These are phyloP conservation scores for Drosophila tripunctata DNA, from an alignment of 2,888 invertebrate species.

Conservation along the genomic window DNA sequence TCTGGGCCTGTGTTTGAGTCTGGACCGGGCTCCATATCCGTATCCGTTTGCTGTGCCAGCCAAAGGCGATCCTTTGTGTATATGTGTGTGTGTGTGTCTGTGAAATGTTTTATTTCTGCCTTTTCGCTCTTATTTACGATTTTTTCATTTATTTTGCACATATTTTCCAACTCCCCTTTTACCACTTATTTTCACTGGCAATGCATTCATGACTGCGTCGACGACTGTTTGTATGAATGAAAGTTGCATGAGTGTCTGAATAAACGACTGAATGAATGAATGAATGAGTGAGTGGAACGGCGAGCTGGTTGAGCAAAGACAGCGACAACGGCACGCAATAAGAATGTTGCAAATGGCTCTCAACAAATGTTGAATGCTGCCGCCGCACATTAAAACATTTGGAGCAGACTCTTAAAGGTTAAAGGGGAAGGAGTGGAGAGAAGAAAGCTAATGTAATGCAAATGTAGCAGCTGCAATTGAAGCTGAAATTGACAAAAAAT, in stretches of 20 bases:
- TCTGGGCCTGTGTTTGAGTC: constrained; percentile 16
- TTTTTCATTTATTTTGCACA: constrained; percentile 58
- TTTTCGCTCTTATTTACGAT: constrained; percentile 78
- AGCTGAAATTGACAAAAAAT: constrained; percentile 56
- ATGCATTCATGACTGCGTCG: constrained; percentile 52
- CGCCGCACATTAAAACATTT: constrained; percentile 73
- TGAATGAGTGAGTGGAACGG: constrained; percentile 46
- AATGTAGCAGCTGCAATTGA: constrained; percentile 43
- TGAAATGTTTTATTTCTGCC: constrained; percentile 67
- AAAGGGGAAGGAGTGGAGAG: background rate
- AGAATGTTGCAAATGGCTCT: constrained; percentile 71
- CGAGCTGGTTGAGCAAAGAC: constrained; percentile 16
- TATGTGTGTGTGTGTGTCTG: constrained; percentile 27
- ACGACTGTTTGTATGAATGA: constrained; percentile 69
- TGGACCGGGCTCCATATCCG: constrained; percentile 19
- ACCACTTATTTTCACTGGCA: constrained; percentile 42
- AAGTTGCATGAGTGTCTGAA: constrained; percentile 73
- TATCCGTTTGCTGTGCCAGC: constrained; percentile 13
- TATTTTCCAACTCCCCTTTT: constrained; percentile 18
- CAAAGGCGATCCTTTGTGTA: constrained; percentile 53
- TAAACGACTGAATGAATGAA: constrained; percentile 66
- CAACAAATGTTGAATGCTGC: constrained; percentile 30
- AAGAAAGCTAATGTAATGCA: constrained; percentile 49
- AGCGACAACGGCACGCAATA: constrained; percentile 34
- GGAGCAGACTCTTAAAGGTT: constrained; percentile 15